These are phyloP conservation scores for Eurypyga helias DNA, from an alignment of 2,113 vertebrate genomes.

Conservation along the genomic window DNA sequence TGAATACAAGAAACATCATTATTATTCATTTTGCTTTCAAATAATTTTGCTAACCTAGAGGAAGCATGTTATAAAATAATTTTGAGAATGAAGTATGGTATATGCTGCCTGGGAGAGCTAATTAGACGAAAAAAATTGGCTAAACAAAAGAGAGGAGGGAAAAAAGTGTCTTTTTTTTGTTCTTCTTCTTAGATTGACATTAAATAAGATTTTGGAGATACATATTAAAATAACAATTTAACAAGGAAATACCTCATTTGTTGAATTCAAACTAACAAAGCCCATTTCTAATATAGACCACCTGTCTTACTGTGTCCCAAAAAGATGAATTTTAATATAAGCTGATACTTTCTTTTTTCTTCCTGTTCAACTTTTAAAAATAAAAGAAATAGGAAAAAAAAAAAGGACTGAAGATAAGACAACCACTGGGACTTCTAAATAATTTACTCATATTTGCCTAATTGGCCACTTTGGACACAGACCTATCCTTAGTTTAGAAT, in stretches of 20 bases:
- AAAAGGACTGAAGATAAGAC: neutral
- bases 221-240: neutral
- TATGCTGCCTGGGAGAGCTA: neutral
- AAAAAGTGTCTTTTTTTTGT: neutral
- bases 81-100: neutral
- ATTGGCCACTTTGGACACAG: neutral
- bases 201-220: neutral
- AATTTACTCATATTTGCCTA: neutral
- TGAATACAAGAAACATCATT: neutral
- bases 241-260: neutral
- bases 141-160: accelerated
- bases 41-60: neutral
- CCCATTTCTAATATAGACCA: neutral
- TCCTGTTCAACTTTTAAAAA: neutral
- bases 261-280: neutral
- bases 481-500: neutral
- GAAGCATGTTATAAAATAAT: neutral
- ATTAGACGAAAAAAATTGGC: neutral
- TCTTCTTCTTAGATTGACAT: neutral
- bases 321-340: neutral
- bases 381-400: neutral
- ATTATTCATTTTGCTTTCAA: neutral
- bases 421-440: neutral
- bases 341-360: neutral
- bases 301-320: neutral